Evolutionary conservation across 1,140 invertebrate species (phyloP), one percentile per base, ranked within the genome.

Genomic region (Calephelis virginiensis): DNA sequence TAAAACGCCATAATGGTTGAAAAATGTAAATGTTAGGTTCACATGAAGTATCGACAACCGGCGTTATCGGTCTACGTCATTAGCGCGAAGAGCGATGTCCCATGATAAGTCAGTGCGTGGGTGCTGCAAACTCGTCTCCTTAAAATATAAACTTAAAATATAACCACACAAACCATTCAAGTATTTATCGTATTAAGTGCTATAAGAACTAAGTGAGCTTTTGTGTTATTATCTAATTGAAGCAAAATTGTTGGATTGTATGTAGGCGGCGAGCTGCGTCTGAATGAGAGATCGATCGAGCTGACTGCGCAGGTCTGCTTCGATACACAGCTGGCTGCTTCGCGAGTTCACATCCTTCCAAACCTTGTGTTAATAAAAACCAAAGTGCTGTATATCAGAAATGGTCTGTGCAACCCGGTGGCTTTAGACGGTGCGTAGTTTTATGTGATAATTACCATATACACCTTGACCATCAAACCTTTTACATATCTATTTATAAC

Each of bases 271-370:
- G 75, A 79, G 79, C 71, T 77, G 73, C 78, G 69, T 77, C 78
- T 90, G 87, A 87, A 87, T 86, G 83, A 81, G 75, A 71, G 88
- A 90, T 90, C 88, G 86, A 90, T 90, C 84, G 64, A 82, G 81
- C 88, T 70, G 75, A 82, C 74, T 90, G 88, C 88, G 88, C 88
- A 90, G 72, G 83, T 80, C 74, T 78, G 82, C 65, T 63, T 38
- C 59, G 67, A 63, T 64, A 70, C 72, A 81, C 84, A 85, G 85
- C 83, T 85, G 84, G 75, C 68, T 63, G 74, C 78, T 71, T 77
- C 75, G 78, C 82, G 77, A 59, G 53, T 59, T 59, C 53, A 28
- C 53, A 59, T 77, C 77, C 72, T 74, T 71, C 79, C 75, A 61
- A 73, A 71, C 66, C 73, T 74, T 73, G 74, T 63, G 68, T 74